These are phyloP conservation scores for Gymnogyps californianus DNA, from an alignment of 2,113 vertebrate genomes.

Conservation along the genomic window DNA sequence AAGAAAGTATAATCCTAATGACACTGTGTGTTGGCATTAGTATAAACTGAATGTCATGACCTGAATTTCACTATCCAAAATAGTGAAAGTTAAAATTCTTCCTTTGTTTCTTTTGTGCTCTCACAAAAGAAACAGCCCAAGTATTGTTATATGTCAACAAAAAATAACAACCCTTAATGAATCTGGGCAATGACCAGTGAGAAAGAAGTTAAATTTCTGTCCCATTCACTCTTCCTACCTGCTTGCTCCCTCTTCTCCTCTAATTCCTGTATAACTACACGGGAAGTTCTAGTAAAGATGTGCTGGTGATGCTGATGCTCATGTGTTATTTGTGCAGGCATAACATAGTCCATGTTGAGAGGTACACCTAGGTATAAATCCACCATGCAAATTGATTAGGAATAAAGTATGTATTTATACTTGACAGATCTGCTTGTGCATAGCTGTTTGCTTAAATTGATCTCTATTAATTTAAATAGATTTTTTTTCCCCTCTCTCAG, in stretches of 20 bases:
- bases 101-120: background rate
- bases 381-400: background rate
- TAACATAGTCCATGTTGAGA: background rate
- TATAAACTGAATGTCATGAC: background rate
- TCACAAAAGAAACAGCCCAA: background rate
- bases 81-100: background rate
- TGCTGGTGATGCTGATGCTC: background rate
- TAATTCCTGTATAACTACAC: background rate
- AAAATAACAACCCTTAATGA: background rate
- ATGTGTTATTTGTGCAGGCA: background rate
- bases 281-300: background rate
- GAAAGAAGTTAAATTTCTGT: background rate
- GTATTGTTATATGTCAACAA: background rate
- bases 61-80: background rate
- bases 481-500: background rate
- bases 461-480: background rate
- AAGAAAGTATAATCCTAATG: background rate
- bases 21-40: accelerated
- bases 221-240: background rate
- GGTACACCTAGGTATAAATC: background rate
- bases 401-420: background rate
- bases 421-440: background rate
- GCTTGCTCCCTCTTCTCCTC: background rate
- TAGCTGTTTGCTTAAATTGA: background rate
- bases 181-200: background rate